These are phyloP conservation scores for Gadus chalcogrammus DNA, from an alignment of 2,113 vertebrate genomes.

Conservation along the genomic window DNA sequence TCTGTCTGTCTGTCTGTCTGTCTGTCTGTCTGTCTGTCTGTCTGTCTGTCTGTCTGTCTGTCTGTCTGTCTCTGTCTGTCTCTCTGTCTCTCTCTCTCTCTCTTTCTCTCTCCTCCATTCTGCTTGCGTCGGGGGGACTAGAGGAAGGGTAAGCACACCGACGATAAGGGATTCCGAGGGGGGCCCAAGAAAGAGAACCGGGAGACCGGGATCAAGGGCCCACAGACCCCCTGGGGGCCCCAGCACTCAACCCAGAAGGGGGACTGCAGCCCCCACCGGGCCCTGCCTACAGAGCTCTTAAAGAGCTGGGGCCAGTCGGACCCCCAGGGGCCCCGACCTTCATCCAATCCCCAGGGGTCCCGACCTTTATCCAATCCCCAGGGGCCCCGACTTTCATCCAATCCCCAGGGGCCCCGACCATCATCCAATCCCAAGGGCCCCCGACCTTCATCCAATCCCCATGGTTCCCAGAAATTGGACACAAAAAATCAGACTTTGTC, in stretches of 20 bases:
- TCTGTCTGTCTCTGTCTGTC: constrained; percentile 11
- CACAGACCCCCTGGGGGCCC: neutral
- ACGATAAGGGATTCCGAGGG: constrained; percentile 35
- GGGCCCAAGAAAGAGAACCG: constrained; percentile 22
- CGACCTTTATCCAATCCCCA: too few species aligned
- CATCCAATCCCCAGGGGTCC: too few species aligned
- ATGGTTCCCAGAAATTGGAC: neutral
- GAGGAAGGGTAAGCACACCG: constrained; percentile 60
- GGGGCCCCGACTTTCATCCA: too few species aligned
- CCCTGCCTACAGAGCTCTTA: constrained; percentile 38
- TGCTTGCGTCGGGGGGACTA: constrained; percentile 52
- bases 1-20: too few species aligned
- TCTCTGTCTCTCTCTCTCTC: constrained; percentile 31
- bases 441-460: too few species aligned
- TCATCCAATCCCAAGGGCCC: too few species aligned
- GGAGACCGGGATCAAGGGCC: constrained; percentile 12
- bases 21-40: neutral
- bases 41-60: neutral
- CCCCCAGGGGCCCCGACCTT: neutral
- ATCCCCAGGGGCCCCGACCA: too few species aligned
- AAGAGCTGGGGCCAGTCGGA: constrained; percentile 11
- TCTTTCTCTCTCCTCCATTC: constrained; percentile 60
- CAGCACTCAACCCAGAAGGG: constrained; percentile 14
- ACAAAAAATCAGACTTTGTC: neutral
- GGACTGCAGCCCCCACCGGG: constrained; percentile 5